phyloP scores from a whole-genome alignment of 2,113 vertebrate genomes.

The Cygnus buccinator region DNA sequence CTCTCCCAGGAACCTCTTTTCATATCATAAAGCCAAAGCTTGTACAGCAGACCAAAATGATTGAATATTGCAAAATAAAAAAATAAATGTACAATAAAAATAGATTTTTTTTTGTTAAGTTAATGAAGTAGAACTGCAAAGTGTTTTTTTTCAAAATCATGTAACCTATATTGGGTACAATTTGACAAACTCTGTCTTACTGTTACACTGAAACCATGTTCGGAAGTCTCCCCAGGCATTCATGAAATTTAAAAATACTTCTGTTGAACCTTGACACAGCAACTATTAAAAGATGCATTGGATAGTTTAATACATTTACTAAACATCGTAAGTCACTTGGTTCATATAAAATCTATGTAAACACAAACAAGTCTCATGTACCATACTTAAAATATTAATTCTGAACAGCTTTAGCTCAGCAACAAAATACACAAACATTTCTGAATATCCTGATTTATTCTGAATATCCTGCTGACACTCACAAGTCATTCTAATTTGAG shows the following conservation, averaged over 20 bases:
- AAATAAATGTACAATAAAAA: neutral
- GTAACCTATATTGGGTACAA: neutral
- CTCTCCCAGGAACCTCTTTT: neutral
- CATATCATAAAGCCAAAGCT: neutral
- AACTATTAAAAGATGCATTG: neutral
- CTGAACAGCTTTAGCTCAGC: neutral
- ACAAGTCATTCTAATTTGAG: neutral
- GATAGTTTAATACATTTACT: neutral
- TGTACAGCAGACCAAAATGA: neutral
- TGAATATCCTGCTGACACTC: neutral
- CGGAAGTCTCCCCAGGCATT: neutral
- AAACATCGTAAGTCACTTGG: neutral
- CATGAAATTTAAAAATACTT: neutral
- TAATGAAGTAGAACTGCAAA: neutral
- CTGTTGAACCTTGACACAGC: neutral
- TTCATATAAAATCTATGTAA: neutral
- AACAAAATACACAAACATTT: neutral
- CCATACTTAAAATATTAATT: neutral
- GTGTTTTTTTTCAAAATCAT: neutral
- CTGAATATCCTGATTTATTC: neutral
- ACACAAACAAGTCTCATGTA: neutral
- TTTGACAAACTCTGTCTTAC: neutral
- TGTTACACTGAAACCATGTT: neutral
- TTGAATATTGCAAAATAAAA: neutral
- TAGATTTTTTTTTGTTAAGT: neutral